Evolutionary conservation across 1,140 invertebrate genomes (phyloP).

Genomic region (Aphidius ervi): DNA sequence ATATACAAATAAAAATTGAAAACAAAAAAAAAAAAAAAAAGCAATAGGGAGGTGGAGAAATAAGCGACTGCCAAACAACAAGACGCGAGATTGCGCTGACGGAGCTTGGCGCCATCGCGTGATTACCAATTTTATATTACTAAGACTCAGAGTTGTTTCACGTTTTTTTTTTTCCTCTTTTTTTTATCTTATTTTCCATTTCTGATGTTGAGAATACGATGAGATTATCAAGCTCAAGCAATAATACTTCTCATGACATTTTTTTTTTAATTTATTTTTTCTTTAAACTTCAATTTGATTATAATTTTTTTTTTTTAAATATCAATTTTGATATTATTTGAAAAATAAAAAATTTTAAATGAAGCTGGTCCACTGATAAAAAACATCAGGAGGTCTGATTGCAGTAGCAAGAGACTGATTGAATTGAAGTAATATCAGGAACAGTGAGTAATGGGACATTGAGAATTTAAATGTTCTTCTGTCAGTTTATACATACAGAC

Average conservation of each 20-base stretch:
- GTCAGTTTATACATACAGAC: conserved; percentile 33
- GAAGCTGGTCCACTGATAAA: too few relatives aligned
- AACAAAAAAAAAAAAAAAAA: conserved; percentile 28
- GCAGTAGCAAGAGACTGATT: conserved; percentile 52
- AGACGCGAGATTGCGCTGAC: conserved; percentile 50
- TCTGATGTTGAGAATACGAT: neutral
- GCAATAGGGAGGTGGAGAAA: conserved; percentile 20
- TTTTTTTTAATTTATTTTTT: too few relatives aligned
- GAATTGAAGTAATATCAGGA: conserved; percentile 56
- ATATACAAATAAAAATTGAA: conserved; percentile 14
- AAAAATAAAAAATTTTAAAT: neutral
- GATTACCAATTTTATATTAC: conserved; percentile 56
- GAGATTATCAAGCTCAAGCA: neutral
- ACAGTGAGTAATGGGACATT: conserved; percentile 51
- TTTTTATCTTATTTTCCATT: conserved; percentile 1
- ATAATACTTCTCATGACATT: too few relatives aligned
- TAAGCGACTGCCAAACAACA: conserved; percentile 29
- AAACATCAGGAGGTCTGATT: conserved; percentile 15
- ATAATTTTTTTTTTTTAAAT: neutral
- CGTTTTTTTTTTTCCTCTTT: conserved; percentile 1
- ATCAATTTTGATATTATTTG: neutral
- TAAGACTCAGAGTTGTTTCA: conserved; percentile 23
- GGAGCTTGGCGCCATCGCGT: conserved; percentile 54
- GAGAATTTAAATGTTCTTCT: conserved; percentile 47
- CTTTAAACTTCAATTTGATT: too few relatives aligned